Evolutionary conservation across 2,888 invertebrate genomes (phyloP).

Genomic region (Netelia melanura): DNA sequence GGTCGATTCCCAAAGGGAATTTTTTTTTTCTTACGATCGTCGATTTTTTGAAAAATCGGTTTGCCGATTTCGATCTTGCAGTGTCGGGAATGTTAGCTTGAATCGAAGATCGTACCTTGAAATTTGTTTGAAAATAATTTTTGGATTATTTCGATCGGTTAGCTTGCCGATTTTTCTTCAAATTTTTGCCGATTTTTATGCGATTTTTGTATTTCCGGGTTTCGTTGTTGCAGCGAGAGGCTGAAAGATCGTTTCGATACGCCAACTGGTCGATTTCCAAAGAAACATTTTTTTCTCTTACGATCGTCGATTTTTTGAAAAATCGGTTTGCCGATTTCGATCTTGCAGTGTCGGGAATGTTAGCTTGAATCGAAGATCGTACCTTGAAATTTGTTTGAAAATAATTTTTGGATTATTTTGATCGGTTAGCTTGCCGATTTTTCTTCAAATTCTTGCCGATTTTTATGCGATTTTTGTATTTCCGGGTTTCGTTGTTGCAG

Average conservation of each 20-base stretch:
- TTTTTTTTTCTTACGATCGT: not conserved
- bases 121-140: too few species aligned
- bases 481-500: not conserved
- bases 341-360: not conserved
- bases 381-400: too few species aligned
- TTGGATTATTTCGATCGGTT: constrained; percentile 1
- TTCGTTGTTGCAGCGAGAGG: not conserved
- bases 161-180: not conserved
- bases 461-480: too few species aligned
- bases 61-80: not conserved
- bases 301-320: not conserved
- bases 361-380: too few species aligned
- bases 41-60: not conserved
- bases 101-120: too few species aligned
- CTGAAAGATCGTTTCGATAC: constrained; percentile 35
- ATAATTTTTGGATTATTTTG: not conserved
- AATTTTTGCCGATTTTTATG: not conserved
- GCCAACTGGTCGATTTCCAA: too few species aligned
- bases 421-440: not conserved
- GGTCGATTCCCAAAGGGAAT: too few species aligned
- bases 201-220: too few species aligned
- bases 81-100: not conserved
- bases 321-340: not conserved
- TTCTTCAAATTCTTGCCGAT: not conserved
- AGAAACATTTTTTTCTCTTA: not conserved